phyloP scores from a whole-genome alignment of 2,797 vertebrate genomes.

The Sebastes umbrosus region DNA sequence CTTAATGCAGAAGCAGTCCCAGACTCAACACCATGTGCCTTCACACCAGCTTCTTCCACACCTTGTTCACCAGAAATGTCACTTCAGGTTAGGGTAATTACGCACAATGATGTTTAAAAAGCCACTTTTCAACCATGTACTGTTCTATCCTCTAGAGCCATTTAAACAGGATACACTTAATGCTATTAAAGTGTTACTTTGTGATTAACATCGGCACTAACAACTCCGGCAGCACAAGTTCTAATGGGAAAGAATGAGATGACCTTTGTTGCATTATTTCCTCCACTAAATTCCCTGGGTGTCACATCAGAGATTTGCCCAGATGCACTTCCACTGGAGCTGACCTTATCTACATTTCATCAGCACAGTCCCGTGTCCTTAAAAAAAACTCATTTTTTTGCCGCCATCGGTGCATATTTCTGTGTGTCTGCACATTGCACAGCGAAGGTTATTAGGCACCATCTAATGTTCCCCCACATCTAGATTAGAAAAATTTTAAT shows the following conservation, averaged over 20 bases:
- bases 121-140: not conserved
- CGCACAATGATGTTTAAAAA: not conserved
- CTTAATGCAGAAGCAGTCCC: too few relatives aligned
- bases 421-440: not conserved
- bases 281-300: not conserved
- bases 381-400: not conserved
- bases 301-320: not conserved
- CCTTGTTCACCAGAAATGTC: not conserved
- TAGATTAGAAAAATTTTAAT: not conserved
- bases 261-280: not conserved
- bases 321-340: not conserved
- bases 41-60: not conserved
- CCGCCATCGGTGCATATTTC: not conserved
- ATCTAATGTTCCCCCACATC: not conserved
- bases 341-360: not conserved
- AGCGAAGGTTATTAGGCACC: not conserved
- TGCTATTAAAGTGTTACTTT: not conserved
- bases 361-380: not conserved
- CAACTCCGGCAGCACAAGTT: not conserved
- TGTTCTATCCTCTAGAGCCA: not conserved
- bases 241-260: not conserved
- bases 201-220: constrained; percentile 2
- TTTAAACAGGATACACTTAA: not conserved
- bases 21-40: not conserved
- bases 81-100: not conserved